A percentile compares a stretch with the other conserved stretches of the same genome.
These are phyloP conservation scores for Columbina picui DNA, from an alignment of 2,113 vertebrate species.

Conservation along the genomic window DNA sequence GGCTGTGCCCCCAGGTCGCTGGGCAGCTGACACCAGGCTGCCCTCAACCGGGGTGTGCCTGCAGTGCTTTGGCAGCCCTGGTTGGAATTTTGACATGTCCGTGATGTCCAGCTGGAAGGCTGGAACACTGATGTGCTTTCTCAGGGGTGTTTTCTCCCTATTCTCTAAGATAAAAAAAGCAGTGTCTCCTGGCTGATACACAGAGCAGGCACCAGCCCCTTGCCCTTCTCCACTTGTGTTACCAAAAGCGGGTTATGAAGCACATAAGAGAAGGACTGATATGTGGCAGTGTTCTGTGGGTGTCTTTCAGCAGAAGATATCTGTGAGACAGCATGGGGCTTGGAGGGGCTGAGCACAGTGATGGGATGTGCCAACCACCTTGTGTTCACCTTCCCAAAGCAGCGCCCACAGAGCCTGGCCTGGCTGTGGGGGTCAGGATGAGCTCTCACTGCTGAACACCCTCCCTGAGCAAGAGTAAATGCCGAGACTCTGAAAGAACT, in stretches of 20 bases:
- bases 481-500: background rate
- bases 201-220: rapidly evolving
- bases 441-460: background rate
- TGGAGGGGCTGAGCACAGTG: rapidly evolving
- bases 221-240: background rate
- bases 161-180: background rate
- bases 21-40: background rate
- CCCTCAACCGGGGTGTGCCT: rapidly evolving
- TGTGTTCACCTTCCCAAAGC: rapidly evolving
- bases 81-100: background rate
- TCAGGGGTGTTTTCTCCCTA: background rate
- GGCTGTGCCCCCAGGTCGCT: background rate
- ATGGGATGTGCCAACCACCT: rapidly evolving
- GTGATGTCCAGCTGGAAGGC: background rate
- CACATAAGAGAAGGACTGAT: background rate
- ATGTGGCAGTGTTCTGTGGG: rapidly evolving
- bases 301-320: background rate
- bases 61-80: background rate
- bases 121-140: background rate
- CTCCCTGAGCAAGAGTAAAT: rapidly evolving
- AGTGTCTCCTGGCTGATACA: background rate
- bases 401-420: rapidly evolving
- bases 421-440: rapidly evolving
- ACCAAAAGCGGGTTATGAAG: background rate
- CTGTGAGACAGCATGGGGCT: rapidly evolving